Evolutionary conservation across 2,113 vertebrate species (phyloP).

Genomic region (Podiceps cristatus): DNA sequence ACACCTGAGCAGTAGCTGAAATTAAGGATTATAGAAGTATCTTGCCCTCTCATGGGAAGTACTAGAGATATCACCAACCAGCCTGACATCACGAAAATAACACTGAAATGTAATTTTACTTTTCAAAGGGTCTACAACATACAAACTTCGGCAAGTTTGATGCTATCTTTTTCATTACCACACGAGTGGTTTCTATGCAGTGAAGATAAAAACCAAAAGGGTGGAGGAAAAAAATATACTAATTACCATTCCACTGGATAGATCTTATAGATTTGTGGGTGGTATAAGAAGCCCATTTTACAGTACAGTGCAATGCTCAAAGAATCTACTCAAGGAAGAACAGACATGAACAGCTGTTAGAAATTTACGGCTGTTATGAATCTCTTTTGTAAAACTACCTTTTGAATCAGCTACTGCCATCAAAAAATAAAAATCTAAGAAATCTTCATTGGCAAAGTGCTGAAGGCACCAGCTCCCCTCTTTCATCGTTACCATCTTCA

Average conservation of each 20-base stretch:
- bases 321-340: conserved; percentile 20
- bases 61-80: neutral
- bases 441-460: conserved; percentile 22
- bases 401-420: conserved; percentile 24
- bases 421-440: conserved; percentile 45
- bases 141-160: neutral
- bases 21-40: conserved; percentile 5
- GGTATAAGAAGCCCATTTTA: conserved; percentile 2
- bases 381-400: conserved; percentile 21
- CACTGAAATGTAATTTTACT: neutral
- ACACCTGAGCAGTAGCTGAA: neutral
- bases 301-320: neutral
- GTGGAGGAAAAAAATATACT: neutral
- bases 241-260: conserved; percentile 32
- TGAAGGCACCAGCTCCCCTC: conserved; percentile 40
- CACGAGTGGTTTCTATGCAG: neutral
- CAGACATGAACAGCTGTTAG: conserved; percentile 23
- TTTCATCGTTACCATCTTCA: conserved; percentile 66
- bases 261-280: conserved; percentile 13
- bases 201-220: conserved; percentile 30
- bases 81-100: neutral
- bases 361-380: conserved; percentile 17
- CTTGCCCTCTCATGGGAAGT: neutral
- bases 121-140: neutral
- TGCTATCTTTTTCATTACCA: conserved; percentile 14